Base-by-base conservation (phyloP, 2,888 invertebrate species). In the Leucophenga montana region DNA sequence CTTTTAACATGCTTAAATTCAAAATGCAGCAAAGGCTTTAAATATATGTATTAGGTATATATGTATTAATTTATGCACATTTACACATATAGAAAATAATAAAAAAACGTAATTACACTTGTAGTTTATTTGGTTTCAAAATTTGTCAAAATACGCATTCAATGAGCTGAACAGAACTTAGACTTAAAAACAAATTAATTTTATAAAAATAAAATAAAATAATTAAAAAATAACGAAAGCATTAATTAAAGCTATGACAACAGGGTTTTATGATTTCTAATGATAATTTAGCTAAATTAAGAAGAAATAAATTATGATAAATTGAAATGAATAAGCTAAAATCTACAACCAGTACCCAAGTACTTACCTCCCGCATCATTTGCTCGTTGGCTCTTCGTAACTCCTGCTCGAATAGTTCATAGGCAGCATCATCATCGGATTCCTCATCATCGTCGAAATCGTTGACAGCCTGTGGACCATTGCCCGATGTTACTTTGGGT, bases 331-430 rank as follows among this genome's bases (percentile, higher is more conserved):
- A 18, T n/a, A 22, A 67, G 5, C 22, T 16, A 50, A 8, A 22
- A 14, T 66, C 31, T 2, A 9, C 2, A 31, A 59, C 8, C 9
- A 64, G 8, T 22, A 22, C 1, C 0, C 3, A 50, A 50, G 50
- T 50, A 50, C 84, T 85, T 74, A 89, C 89, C 83, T 89, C 87
- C 80, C 87, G 82, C 77, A 88, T 82, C 84, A 88, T 83, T 77
- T 88, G 85, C 70, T 87, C 85, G 73, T 88, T 86, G 54, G 89
- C 89, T 79, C 78, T 79, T 72, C 81, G 82, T 68, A 89, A 77
- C 72, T 89, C 86, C 67, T 86, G 82, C 74, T 88, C 86, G 71
- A 87, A 87, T 8, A 78, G 75, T 72, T 81, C 78, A 59, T 78
- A 77, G 59, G 81, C 78, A 46, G 78, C 68, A 1, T 44, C 70